Base-by-base conservation (phyloP, 2,888 invertebrate genomes). In the Phania funesta region DNA sequence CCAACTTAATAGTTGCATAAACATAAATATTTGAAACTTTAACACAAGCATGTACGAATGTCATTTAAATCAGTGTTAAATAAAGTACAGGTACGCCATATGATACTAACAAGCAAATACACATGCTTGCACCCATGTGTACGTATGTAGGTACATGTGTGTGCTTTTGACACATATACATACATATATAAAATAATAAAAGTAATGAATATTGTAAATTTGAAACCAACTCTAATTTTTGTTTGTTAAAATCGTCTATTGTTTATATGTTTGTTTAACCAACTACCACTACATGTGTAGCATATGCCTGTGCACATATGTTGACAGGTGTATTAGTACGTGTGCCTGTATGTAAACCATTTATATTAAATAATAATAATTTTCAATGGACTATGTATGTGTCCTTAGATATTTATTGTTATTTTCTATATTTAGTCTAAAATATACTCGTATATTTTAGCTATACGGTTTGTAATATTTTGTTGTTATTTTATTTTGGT, bases 321-420 rank as follows among this genome's bases (percentile, higher is more conserved):
- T 58, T 38, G 52, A 26, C 1, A 16, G 4, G 9, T 44, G 3
- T 6, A n/a, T 18, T 3, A 7, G 7, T 13, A 22, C 4, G 5
- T 48, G 13, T 58, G 5, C 26, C 2, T 22, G 35, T 35, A 11
- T 44, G 26, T 22, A 48, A 13, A 22, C 16, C 86, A 85, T 85
- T 86, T 87, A 76, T 86, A 88, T 87, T 87, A 88, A 87, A 88
- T 87, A 88, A 88, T 87, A 88, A 87, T 87, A 88, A 88, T 85
- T 84, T 87, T 85, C 85, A 84, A 83, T 86, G 85, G 77, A 86
- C n/a, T n/a, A n/a, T n/a, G n/a, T 85, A 87, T 86, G n/a, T n/a
- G 6, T 38, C 11, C 1, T 29, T 20, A 24, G 20, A 68, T 56
- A 56, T 68, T 62, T 64, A 38, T 80, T 64, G 56, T 38, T 62